These are phyloP conservation scores for Aythya fuligula DNA, from an alignment of 2,797 vertebrate species.

Conservation along the genomic window DNA sequence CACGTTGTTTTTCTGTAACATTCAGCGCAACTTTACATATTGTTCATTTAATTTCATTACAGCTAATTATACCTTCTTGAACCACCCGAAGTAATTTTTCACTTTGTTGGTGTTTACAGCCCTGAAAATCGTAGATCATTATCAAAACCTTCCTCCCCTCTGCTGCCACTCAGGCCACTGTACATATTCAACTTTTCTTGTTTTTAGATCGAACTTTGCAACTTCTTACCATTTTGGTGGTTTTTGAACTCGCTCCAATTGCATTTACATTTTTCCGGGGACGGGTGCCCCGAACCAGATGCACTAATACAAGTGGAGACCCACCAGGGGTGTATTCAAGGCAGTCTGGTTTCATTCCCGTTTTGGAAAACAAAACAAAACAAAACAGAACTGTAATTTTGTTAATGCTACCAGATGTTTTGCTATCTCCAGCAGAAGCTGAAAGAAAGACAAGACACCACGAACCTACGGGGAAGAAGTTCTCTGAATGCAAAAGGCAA, in stretches of 20 bases:
- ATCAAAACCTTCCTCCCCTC: constrained; percentile 16
- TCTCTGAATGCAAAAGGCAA: neutral
- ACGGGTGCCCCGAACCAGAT: constrained; percentile 29
- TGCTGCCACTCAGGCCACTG: neutral
- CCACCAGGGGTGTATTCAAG: neutral
- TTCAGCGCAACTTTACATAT: constrained; percentile 8
- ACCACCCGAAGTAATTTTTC: constrained; percentile 6
- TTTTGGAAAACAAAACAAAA: constrained; percentile 27
- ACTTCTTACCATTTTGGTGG: constrained; percentile 8
- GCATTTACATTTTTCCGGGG: constrained; percentile 16
- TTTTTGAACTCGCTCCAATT: constrained; percentile 2
- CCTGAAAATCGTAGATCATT: neutral
- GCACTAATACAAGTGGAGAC: constrained; percentile 7
- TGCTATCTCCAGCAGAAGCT: neutral
- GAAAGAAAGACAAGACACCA: neutral
- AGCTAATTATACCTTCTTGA: constrained; percentile 12
- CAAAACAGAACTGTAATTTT: neutral
- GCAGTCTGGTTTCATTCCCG: constrained; percentile 6
- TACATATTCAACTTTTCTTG: neutral
- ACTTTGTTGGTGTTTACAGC: neutral
- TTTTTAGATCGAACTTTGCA: constrained; percentile 18
- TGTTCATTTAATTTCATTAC: neutral
- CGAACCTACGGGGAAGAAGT: neutral
- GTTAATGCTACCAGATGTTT: constrained; percentile 22
- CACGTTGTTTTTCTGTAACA: neutral